Conservation (phyloP, 1,140 invertebrate genomes). For the Capitella teleta region DNA sequence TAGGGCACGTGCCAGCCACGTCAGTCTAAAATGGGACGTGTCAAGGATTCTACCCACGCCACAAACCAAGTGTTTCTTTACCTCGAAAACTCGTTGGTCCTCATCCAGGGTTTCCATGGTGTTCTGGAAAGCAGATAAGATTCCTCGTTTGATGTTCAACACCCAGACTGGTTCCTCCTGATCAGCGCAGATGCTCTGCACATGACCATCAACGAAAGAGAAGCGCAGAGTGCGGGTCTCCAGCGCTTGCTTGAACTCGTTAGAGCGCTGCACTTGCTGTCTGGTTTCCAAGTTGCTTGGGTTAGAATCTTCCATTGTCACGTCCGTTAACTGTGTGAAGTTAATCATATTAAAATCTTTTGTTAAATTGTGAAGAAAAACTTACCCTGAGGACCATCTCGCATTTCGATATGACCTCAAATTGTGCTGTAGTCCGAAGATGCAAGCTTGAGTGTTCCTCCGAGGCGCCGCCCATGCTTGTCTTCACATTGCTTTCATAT, state of each 20-base stretch:
- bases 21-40: too few species aligned
- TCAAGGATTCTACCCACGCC: too few species aligned
- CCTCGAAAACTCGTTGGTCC: too few species aligned
- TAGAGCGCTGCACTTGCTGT: constrained; percentile 20
- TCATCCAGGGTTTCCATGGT: constrained; percentile 41
- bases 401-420: constrained; percentile 53
- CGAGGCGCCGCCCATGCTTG: constrained; percentile 48
- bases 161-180: constrained; percentile 61
- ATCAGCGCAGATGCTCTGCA: constrained; percentile 43
- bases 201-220: constrained; percentile 44
- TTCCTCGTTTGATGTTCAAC: constrained; percentile 76
- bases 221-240: constrained; percentile 47
- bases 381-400: constrained; percentile 49
- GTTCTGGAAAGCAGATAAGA: constrained; percentile 79
- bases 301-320: constrained; percentile 26
- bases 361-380: too few species aligned
- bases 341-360: too few species aligned
- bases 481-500: constrained; percentile 51
- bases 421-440: constrained; percentile 48
- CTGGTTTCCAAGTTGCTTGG: constrained; percentile 45
- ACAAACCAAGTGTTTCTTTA: too few species aligned
- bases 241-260: constrained; percentile 19
- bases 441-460: constrained; percentile 47
- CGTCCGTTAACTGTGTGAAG: constrained; percentile 30
- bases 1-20: constrained; percentile 69